These are phyloP conservation scores for Erebia aethiops DNA, from an alignment of 2,888 invertebrate genomes.

Conservation along the genomic window DNA sequence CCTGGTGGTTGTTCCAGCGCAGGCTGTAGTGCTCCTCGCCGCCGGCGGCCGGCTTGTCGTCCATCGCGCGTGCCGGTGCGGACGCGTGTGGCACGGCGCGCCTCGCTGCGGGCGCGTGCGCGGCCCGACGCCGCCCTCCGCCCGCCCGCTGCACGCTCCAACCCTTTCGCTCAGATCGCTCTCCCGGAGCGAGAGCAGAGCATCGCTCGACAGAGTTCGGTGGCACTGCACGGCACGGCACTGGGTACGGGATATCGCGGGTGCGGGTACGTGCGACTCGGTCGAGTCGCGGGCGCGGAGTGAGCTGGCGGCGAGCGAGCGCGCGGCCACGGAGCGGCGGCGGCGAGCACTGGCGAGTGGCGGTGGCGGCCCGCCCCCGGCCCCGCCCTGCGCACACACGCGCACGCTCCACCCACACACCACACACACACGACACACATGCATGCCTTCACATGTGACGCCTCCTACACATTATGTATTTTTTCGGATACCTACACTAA, in stretches of 20 bases:
- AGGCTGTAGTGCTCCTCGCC: constrained; percentile 93
- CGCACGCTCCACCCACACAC: constrained; percentile 46
- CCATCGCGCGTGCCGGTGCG: constrained; percentile 71
- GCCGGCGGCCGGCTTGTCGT: constrained; percentile 71
- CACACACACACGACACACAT: constrained; percentile 73
- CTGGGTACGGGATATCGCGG: constrained; percentile 57
- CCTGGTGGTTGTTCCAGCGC: constrained; percentile 97
- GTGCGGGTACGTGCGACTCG: constrained; percentile 62
- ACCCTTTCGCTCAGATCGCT: constrained; percentile 75
- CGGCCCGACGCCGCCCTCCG: constrained; percentile 66
- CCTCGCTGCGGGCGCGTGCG: constrained; percentile 66
- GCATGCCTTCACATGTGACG: constrained; percentile 71
- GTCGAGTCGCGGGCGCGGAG: constrained; percentile 69
- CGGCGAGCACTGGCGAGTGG: constrained; percentile 55
- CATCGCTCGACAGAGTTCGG: constrained; percentile 60
- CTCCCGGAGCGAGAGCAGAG: constrained; percentile 65
- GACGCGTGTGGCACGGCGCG: constrained; percentile 63
- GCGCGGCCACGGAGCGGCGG: constrained; percentile 60
- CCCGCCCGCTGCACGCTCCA: constrained; percentile 70
- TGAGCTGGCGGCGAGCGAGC: constrained; percentile 54
- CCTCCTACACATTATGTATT: constrained; percentile 73
- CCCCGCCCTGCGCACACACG: constrained; percentile 64
- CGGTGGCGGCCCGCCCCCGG: constrained; percentile 63
- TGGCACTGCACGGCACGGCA: constrained; percentile 58
- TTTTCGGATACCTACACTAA: constrained; percentile 64